phyloP scores from a whole-genome alignment of 1,140 invertebrate species.

The Nomia melanderi region DNA sequence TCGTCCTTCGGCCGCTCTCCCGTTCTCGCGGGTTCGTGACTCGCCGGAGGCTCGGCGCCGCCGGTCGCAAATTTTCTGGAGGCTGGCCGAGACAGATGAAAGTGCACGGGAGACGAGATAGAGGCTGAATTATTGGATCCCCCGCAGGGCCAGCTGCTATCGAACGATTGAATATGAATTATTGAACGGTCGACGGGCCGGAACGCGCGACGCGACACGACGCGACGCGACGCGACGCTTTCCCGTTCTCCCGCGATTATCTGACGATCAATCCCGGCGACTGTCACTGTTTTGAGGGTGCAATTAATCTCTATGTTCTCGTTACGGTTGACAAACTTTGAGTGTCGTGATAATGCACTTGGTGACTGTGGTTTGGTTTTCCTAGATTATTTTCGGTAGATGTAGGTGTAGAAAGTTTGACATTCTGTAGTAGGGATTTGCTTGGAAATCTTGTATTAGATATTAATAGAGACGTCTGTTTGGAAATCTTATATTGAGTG shows the following conservation, averaged over 20 bases:
- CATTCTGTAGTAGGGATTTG: too few relatives aligned
- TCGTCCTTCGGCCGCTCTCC: background rate
- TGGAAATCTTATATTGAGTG: too few relatives aligned
- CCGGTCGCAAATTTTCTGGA: constrained; percentile 22
- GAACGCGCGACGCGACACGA: background rate
- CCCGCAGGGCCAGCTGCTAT: constrained; percentile 22
- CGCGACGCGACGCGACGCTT: background rate
- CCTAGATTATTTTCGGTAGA: too few relatives aligned
- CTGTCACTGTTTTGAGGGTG: too few relatives aligned
- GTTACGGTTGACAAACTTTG: background rate
- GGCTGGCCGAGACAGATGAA: constrained; percentile 27
- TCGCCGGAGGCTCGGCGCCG: background rate
- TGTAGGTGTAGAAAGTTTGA: too few relatives aligned
- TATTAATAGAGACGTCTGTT: too few relatives aligned
- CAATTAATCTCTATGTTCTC: too few relatives aligned
- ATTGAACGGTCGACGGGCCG: constrained; percentile 1
- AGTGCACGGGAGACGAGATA: constrained; percentile 10
- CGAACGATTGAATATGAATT: constrained; percentile 42
- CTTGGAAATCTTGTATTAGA: too few relatives aligned
- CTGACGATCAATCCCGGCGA: background rate
- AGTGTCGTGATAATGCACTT: too few relatives aligned
- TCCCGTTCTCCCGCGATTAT: constrained; percentile 14
- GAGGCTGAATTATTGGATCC: constrained; percentile 29
- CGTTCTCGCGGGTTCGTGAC: constrained; percentile 9
- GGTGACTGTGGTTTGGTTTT: too few relatives aligned